Evolutionary conservation across 2,888 invertebrate species (phyloP).

Genomic region (Drosophila phalerata): DNA sequence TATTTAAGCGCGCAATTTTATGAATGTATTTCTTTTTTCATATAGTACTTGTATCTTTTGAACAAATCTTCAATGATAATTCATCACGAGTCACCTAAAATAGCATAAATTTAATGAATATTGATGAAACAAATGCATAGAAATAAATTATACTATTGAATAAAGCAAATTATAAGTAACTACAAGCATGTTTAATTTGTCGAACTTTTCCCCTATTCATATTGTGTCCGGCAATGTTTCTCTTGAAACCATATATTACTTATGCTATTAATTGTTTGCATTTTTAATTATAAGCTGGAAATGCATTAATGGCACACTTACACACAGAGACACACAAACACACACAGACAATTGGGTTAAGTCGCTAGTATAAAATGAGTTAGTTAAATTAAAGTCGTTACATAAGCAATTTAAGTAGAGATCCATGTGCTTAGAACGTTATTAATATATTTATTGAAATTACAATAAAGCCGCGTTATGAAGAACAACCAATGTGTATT

Average conservation of each 20-base stretch:
- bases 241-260: conserved; percentile 18
- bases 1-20: conserved; percentile 66
- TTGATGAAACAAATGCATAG: conserved; percentile 48
- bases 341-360: conserved; percentile 55
- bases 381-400: conserved; percentile 71
- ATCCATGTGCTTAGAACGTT: conserved; percentile 82
- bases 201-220: conserved; percentile 11
- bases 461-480: conserved; percentile 75
- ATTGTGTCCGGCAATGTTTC: conserved; percentile 31
- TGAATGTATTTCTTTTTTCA: conserved; percentile 32
- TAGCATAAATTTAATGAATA: conserved; percentile 52
- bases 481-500: conserved; percentile 43
- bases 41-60: conserved; percentile 32
- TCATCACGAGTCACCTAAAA: conserved; percentile 59
- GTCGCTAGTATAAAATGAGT: conserved; percentile 62
- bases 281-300: conserved; percentile 27
- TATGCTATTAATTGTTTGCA: conserved; percentile 6
- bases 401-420: conserved; percentile 78
- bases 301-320: conserved; percentile 44
- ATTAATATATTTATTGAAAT: conserved; percentile 77
- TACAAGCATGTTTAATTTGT: conserved; percentile 42
- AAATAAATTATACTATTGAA: conserved; percentile 51
- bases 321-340: conserved; percentile 9
- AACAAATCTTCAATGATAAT: conserved; percentile 31
- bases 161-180: conserved; percentile 45